A percentile compares a stretch with the other conserved stretches of the same genome.
phyloP scores from a whole-genome alignment of 2,113 vertebrate genomes.

The Grammomys dolichurus region DNA sequence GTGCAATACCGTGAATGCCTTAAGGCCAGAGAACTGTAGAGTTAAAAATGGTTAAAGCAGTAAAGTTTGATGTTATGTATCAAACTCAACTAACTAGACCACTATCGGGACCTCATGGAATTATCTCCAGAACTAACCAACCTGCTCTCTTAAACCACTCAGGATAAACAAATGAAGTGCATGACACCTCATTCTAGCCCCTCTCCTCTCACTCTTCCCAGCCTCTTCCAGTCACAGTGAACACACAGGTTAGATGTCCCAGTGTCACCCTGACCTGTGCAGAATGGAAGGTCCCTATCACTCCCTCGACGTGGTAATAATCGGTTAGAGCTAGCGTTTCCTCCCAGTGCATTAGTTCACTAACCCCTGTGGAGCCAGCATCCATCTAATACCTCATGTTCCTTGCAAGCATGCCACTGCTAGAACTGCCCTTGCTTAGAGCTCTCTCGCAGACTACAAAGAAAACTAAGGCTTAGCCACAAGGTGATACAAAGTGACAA shows the following conservation, averaged over 20 bases:
- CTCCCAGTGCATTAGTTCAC: background rate
- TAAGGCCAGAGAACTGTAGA: background rate
- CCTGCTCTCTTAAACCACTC: background rate
- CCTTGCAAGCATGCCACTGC: background rate
- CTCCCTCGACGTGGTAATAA: background rate
- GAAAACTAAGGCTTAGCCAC: background rate
- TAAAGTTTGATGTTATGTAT: background rate
- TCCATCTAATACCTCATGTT: background rate
- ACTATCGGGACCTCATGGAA: background rate
- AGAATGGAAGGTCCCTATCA: background rate
- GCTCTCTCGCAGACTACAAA: background rate
- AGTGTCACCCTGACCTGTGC: background rate
- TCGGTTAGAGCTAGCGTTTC: background rate
- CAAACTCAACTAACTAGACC: background rate
- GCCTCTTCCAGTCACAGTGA: background rate
- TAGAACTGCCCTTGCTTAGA: background rate
- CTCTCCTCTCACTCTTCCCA: background rate
- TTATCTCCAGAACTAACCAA: background rate
- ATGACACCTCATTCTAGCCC: no score
- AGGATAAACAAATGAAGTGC: background rate
- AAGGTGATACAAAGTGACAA: background rate
- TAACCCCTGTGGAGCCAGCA: background rate
- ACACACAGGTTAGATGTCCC: background rate
- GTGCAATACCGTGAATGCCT: background rate
- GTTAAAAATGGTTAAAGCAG: background rate